phyloP scores from a whole-genome alignment of 35 echinoderm and acorn worm species.

The Anneissia japonica region DNA sequence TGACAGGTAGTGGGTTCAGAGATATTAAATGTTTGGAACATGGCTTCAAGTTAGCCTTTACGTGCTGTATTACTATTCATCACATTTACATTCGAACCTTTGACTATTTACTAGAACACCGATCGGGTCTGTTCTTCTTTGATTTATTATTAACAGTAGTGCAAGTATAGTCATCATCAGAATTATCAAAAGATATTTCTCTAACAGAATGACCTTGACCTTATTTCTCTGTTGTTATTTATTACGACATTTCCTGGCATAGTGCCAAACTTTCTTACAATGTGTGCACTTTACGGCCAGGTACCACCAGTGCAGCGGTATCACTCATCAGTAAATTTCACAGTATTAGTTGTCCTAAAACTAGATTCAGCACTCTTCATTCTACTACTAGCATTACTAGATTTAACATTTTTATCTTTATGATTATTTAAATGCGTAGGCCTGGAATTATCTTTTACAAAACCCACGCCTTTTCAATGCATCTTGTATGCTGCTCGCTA shows the following conservation, averaged over 20 bases:
- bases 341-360: neutral
- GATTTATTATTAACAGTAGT: neutral
- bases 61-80: too few relatives aligned
- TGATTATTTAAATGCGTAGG: neutral
- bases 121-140: neutral
- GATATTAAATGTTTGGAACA: too few relatives aligned
- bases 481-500: neutral
- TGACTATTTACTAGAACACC: too few relatives aligned
- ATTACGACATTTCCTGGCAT: slow-evolving; percentile 7
- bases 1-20: too few relatives aligned
- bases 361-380: too few relatives aligned
- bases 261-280: neutral
- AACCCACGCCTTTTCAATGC: neutral
- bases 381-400: too few relatives aligned
- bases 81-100: too few relatives aligned
- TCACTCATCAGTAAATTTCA: neutral
- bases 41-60: too few relatives aligned
- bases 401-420: neutral
- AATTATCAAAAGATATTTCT: neutral
- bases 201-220: neutral
- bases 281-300: neutral
- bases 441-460: neutral
- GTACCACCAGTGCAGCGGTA: neutral
- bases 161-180: neutral
- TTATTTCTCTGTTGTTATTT: neutral